These are phyloP conservation scores for Laticauda colubrina DNA, from an alignment of 2,113 vertebrate genomes.

Conservation along the genomic window DNA sequence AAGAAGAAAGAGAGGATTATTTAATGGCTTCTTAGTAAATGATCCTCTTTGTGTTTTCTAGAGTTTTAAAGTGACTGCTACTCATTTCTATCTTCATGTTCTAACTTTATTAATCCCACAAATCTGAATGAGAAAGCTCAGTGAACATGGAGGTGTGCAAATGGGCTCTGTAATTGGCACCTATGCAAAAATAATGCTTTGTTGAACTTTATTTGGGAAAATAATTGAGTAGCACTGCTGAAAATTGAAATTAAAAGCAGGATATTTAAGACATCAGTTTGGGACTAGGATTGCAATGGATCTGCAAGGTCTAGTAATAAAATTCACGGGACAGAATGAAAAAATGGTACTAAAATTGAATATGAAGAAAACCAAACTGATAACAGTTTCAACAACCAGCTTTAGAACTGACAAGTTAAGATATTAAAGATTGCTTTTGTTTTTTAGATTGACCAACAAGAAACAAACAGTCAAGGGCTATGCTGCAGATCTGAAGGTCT, in stretches of 20 bases:
- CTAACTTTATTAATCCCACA: not conserved
- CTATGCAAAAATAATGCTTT: not conserved
- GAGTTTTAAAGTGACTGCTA: not conserved
- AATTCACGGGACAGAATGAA: not conserved
- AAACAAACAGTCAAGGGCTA: not conserved
- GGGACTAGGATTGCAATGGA: not conserved
- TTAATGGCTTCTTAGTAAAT: not conserved
- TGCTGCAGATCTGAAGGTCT: not conserved
- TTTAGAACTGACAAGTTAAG: not conserved
- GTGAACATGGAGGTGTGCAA: not conserved
- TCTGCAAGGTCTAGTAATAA: not conserved
- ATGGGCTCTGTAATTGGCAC: not conserved
- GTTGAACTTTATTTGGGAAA: not conserved
- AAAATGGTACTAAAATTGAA: not conserved
- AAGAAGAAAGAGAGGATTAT: not conserved
- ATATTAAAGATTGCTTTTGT: not conserved
- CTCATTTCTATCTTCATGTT: not conserved
- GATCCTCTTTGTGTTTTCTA: not conserved
- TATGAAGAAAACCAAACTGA: not conserved
- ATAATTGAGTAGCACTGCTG: not conserved
- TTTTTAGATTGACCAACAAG: not conserved
- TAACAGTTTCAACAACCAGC: not conserved
- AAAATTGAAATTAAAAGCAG: not conserved
- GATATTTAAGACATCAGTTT: not conserved
- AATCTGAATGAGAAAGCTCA: not conserved